Conservation (phyloP, 2,113 vertebrate species). For the Illadopsis cleaveri region DNA sequence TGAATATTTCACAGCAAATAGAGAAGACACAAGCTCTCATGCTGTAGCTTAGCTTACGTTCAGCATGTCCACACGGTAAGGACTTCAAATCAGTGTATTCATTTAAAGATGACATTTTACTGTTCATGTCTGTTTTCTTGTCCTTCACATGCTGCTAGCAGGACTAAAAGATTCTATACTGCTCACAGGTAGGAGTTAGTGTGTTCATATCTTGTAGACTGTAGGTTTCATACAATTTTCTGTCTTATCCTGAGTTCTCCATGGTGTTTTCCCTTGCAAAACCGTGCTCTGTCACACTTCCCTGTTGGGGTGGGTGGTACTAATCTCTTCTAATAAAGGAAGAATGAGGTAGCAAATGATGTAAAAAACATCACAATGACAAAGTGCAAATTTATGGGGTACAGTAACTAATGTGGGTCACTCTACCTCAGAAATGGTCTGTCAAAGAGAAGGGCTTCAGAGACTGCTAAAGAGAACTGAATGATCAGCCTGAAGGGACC, state of each 20-base stretch:
- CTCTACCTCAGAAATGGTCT: neutral
- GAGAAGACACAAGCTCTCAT: neutral
- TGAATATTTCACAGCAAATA: neutral
- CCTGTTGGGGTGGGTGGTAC: neutral
- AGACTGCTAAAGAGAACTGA: neutral
- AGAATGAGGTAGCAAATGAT: neutral
- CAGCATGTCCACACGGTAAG: neutral
- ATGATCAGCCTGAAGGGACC: neutral
- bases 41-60: neutral
- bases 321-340: neutral
- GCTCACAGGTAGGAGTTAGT: neutral
- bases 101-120: neutral
- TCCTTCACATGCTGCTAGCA: neutral
- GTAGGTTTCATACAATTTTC: neutral
- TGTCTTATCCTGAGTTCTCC: neutral
- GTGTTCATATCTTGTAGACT: neutral
- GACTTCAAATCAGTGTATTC: neutral
- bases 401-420: neutral
- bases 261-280: neutral
- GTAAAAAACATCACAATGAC: neutral
- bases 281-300: neutral
- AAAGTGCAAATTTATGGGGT: neutral
- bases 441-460: neutral
- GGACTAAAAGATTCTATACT: neutral
- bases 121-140: neutral